phyloP scores from a whole-genome alignment of 2,888 invertebrate species.

The Steromphala cineraria region DNA sequence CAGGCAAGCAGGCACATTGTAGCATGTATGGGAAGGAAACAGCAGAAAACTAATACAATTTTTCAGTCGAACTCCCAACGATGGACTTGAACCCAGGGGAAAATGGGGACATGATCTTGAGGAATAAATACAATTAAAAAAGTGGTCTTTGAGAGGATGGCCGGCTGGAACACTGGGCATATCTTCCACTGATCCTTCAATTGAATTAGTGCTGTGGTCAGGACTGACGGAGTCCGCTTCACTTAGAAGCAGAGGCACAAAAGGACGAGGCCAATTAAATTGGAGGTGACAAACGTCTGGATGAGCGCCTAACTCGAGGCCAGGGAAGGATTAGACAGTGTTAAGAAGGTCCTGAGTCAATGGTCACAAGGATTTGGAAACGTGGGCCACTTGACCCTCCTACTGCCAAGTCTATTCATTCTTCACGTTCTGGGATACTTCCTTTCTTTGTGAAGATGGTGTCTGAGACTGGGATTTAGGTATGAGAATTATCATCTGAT shows the following conservation, averaged over 20 bases:
- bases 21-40: background rate
- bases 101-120: background rate
- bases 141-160: background rate
- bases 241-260: background rate
- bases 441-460: too few species aligned
- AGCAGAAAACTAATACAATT: background rate
- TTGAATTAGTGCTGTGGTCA: background rate
- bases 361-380: too few species aligned
- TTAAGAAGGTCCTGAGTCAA: too few species aligned
- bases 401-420: too few species aligned
- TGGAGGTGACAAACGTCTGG: background rate
- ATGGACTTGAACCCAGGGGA: background rate
- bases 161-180: background rate
- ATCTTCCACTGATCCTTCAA: background rate
- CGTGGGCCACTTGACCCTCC: too few species aligned
- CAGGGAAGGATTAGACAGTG: too few species aligned
- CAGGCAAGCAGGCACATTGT: background rate
- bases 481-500: too few species aligned
- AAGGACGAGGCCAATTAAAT: background rate
- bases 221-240: background rate
- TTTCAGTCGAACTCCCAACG: background rate
- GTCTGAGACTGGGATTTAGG: too few species aligned
- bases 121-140: slow-evolving; percentile 1
- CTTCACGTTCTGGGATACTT: too few species aligned
- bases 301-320: background rate